Evolutionary conservation across 2,888 invertebrate genomes (phyloP).

Genomic region (Sphinx pinastri): DNA sequence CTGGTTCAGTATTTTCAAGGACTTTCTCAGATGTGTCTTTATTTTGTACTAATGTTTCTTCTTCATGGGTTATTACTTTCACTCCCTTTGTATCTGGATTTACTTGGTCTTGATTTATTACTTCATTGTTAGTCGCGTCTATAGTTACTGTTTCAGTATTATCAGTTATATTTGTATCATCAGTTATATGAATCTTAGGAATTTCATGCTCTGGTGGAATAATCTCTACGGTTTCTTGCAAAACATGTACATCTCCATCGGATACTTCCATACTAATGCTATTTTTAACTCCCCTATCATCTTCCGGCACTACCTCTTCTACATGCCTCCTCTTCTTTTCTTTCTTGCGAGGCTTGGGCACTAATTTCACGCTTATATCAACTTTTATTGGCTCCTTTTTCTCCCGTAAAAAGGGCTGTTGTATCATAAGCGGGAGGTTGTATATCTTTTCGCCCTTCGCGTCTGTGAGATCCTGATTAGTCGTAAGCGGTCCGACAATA

Average conservation of each 20-base stretch:
- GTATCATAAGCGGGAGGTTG: constrained; percentile 80
- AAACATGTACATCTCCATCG: constrained; percentile 65
- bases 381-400: constrained; percentile 90
- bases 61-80: not conserved
- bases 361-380: constrained; percentile 90
- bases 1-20: not conserved
- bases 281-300: constrained; percentile 67
- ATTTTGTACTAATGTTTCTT: not conserved
- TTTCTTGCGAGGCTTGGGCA: constrained; percentile 84
- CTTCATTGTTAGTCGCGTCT: constrained; percentile 31
- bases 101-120: not conserved
- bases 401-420: constrained; percentile 85
- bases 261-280: constrained; percentile 76
- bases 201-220: constrained; percentile 47
- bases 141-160: not conserved
- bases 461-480: constrained; percentile 78
- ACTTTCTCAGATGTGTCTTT: constrained; percentile 4
- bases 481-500: constrained; percentile 78
- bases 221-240: constrained; percentile 67
- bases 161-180: not conserved
- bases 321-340: constrained; percentile 69
- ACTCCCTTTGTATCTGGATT: not conserved
- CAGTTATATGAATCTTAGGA: constrained; percentile 10
- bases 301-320: constrained; percentile 60
- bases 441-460: constrained; percentile 73